Base-by-base conservation (phyloP, 2,113 vertebrate genomes). In the Lathamus discolor region DNA sequence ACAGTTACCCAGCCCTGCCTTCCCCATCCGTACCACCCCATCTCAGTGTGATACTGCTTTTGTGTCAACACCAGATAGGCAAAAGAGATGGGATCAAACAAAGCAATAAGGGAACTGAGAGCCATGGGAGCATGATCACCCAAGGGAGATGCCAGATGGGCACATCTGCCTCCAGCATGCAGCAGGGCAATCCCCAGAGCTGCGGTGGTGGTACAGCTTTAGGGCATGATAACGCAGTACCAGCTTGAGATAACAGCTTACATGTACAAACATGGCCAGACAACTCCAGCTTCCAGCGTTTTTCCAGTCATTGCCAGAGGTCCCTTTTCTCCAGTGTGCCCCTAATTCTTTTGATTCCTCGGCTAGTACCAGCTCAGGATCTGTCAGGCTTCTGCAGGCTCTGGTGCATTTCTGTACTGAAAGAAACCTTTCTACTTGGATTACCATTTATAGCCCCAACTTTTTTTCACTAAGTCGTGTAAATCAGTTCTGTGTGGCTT, bases 401-500 rank as follows among this genome's bases (percentile, higher is more conserved):
- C 41, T 23, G 31, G 6, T 66, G 33, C 55, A 33, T 81, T 95
- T 86, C 80, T 86, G 43, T 27, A 22, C 81, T 28, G 52, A 82
- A 87, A 64, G 48, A 89, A 96, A 44, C 62, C 74, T 84, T 91
- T 82, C 91, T 87, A 35, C 83, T 67, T 79, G 48, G 27, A 84
- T 94, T 86, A 22, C 93, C 62, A 68, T 91, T 91, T 93, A 79
- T 84, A 91, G 89, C 74, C 89, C 74, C 16, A 48, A 11, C 91
- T 88, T 95, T 95, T 57, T 92, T 84, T 86, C 84, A 55, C 94
- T 92, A 87, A 91, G 62, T 93, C 81, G 69, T 84, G 93, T 89
- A 95, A 95, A 95, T 97, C 93, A 89, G 83, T 92, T 97, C 86
- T 84, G 12, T 88, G 83, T 75, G 69, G 93, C 92, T 95, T 95